These are phyloP conservation scores for Poecilia gillii DNA, from an alignment of 2,797 vertebrate species.

Conservation along the genomic window DNA sequence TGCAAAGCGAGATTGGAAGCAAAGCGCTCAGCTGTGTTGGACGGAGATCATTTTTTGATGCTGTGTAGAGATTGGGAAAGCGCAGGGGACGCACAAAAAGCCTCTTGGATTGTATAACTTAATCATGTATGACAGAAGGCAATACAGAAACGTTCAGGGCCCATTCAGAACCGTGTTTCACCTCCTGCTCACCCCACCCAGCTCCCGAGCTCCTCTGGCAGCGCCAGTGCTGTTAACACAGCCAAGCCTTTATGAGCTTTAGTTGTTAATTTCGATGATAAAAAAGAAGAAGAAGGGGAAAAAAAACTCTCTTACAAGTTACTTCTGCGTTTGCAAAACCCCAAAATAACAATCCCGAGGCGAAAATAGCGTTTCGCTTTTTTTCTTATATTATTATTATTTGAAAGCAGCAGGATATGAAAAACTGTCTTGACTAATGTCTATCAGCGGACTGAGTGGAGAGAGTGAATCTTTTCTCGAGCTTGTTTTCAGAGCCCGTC, in stretches of 20 bases:
- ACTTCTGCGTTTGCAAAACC: conserved; percentile 42
- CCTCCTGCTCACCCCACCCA: conserved; percentile 40
- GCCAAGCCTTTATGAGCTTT: conserved; percentile 68
- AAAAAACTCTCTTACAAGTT: conserved; percentile 57
- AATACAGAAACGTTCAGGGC: conserved; percentile 58
- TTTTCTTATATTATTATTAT: conserved; percentile 6
- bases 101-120: conserved; percentile 68
- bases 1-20: conserved; percentile 56
- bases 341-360: conserved; percentile 33
- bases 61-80: conserved; percentile 55
- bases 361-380: conserved; percentile 17
- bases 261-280: conserved; percentile 47
- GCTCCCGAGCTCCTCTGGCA: conserved; percentile 60
- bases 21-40: conserved; percentile 58
- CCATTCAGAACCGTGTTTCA: conserved; percentile 49
- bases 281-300: conserved; percentile 23
- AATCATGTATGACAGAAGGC: conserved; percentile 69
- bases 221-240: conserved; percentile 44
- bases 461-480: conserved; percentile 49
- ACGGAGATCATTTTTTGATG: conserved; percentile 60
- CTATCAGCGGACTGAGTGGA: conserved; percentile 51
- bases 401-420: conserved; percentile 18
- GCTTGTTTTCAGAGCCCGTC: conserved; percentile 73
- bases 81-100: conserved; percentile 54
- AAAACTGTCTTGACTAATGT: conserved; percentile 41